phyloP scores from a whole-genome alignment of 2,113 vertebrate genomes.

The Vidua macroura region DNA sequence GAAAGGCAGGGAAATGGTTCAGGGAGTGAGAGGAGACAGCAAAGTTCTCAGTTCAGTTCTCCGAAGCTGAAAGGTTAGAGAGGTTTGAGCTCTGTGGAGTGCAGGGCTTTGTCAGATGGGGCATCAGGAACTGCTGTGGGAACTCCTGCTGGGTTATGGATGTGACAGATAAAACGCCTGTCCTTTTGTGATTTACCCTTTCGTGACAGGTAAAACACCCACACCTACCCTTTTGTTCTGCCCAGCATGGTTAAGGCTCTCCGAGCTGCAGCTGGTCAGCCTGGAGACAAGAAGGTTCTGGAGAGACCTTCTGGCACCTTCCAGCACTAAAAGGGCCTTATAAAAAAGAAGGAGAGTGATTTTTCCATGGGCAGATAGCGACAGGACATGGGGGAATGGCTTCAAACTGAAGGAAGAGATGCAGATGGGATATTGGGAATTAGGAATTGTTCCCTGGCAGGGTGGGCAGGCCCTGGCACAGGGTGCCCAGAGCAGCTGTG shows the following conservation, averaged over 20 bases:
- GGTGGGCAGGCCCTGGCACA: not conserved
- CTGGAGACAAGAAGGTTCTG: not conserved
- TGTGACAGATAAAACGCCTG: not conserved
- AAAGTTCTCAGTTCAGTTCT: not conserved
- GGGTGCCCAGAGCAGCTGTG: not conserved
- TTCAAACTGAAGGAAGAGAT: not conserved
- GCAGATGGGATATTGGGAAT: not conserved
- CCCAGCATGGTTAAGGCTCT: not conserved
- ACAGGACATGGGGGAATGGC: not conserved
- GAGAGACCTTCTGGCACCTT: not conserved
- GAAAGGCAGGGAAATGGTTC: not conserved
- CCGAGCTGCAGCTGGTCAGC: not conserved
- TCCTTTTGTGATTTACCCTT: not conserved
- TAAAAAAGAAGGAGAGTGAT: not conserved
- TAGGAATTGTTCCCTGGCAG: not conserved
- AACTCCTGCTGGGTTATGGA: not conserved
- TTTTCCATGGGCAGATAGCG: not conserved
- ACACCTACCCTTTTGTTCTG: not conserved
- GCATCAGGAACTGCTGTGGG: not conserved
- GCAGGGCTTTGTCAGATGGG: not conserved
- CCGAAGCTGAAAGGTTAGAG: not conserved
- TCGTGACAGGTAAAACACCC: not conserved
- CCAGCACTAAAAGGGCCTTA: not conserved
- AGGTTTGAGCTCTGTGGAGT: not conserved
- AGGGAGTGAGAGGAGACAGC: not conserved